Percentiles rank a stretch among this genome's conserved stretches.
Evolutionary conservation across 1,140 invertebrate species (phyloP).

Genomic region (Matsumurasca onukii): DNA sequence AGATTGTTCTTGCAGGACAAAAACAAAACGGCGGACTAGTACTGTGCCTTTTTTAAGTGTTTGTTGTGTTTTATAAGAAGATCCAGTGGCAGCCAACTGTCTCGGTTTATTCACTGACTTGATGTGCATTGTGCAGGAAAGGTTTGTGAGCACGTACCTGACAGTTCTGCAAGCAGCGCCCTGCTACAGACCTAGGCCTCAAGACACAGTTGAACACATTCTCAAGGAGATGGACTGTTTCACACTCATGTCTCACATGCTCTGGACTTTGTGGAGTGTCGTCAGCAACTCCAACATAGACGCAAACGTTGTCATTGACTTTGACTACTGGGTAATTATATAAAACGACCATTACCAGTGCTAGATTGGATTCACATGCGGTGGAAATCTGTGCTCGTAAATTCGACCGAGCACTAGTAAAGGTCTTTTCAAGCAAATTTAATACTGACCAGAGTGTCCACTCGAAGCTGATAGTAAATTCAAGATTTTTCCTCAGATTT

Average conservation of each 20-base stretch:
- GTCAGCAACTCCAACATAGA: conserved; percentile 65
- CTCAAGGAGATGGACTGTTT: conserved; percentile 78
- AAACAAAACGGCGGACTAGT: too few species aligned
- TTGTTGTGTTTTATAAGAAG: too few species aligned
- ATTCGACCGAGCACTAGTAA: too few species aligned
- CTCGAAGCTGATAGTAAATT: too few species aligned
- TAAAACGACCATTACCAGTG: conserved; percentile 29
- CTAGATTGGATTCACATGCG: not conserved
- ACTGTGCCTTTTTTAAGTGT: too few species aligned
- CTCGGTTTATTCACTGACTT: too few species aligned
- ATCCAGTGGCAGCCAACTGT: too few species aligned
- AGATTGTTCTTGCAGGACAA: too few species aligned
- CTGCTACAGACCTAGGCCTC: conserved; percentile 35
- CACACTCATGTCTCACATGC: conserved; percentile 83
- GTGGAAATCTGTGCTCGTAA: too few species aligned
- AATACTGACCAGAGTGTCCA: too few species aligned
- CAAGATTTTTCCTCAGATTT: too few species aligned
- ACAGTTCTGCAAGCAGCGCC: conserved; percentile 22
- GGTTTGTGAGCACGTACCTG: conserved; percentile 35
- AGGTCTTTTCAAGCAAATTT: too few species aligned
- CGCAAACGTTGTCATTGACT: conserved; percentile 80
- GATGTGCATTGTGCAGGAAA: conserved; percentile 32
- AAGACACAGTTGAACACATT: conserved; percentile 59
- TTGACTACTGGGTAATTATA: conserved; percentile 94
- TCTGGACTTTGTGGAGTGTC: conserved; percentile 90